These are phyloP conservation scores for Drosophila pruinosa DNA, from an alignment of 1,140 invertebrate species.

Conservation along the genomic window DNA sequence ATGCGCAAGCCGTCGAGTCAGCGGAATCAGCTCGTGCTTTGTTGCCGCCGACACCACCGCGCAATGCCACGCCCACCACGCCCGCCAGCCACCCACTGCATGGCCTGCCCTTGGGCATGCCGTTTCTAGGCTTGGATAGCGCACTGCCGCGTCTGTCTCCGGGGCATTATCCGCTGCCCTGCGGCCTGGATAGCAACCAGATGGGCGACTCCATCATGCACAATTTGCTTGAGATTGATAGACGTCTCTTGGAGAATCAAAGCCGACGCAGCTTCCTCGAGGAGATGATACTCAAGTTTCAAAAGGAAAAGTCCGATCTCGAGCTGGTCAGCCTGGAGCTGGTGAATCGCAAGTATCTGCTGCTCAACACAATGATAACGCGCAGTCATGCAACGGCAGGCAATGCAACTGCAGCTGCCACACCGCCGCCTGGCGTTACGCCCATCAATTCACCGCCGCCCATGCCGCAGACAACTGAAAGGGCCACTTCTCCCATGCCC, in stretches of 20 bases:
- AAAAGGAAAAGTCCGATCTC: conserved; percentile 71
- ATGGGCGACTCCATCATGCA: conserved; percentile 35
- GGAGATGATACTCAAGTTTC: conserved; percentile 76
- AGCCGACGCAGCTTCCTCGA: conserved; percentile 72
- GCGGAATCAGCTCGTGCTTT: background rate
- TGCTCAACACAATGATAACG: conserved; percentile 50
- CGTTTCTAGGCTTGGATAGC: conserved; percentile 35
- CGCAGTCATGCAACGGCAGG: background rate
- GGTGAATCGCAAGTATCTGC: conserved; percentile 69
- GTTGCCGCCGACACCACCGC: conserved; percentile 12
- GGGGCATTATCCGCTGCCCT: background rate
- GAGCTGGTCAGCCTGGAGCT: conserved; percentile 64
- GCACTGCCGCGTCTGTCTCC: conserved; percentile 16
- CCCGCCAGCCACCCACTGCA: background rate
- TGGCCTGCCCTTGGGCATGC: conserved; percentile 14
- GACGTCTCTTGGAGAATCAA: conserved; percentile 66
- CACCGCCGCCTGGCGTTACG: conserved; percentile 10
- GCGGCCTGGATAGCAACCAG: background rate
- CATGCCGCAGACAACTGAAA: background rate
- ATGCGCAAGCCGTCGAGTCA: background rate
- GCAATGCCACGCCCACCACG: conserved; percentile 17
- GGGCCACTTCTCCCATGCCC: background rate
- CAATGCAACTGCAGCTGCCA: conserved; percentile 4
- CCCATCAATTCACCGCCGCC: conserved; percentile 14
- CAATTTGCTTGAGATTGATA: conserved; percentile 68